Conservation (phyloP, 2,113 vertebrate species). For the Atherinomorus stipes region DNA sequence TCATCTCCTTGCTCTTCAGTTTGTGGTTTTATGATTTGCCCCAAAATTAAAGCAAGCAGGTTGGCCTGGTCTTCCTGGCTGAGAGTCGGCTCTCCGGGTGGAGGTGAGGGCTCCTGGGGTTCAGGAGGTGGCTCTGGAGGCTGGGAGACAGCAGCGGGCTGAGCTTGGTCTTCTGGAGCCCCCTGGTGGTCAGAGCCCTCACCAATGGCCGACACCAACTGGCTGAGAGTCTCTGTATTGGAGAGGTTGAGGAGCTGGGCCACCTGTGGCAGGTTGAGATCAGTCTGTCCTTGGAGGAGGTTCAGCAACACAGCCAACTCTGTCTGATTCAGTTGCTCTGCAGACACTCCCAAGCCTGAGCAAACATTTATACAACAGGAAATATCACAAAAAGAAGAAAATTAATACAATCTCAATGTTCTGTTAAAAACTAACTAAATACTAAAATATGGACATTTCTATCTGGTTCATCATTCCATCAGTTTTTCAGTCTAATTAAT, state of each 20-base stretch:
- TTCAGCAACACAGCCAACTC: slow-evolving; percentile 95
- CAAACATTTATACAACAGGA: slow-evolving; percentile 14
- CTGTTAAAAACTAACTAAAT: not conserved
- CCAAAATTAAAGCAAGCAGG: slow-evolving; percentile 92
- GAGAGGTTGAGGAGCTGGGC: slow-evolving; percentile 93
- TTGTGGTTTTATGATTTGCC: slow-evolving; percentile 95
- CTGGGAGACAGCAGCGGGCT: slow-evolving; percentile 70
- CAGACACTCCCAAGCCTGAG: slow-evolving; percentile 89
- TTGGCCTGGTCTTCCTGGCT: slow-evolving; percentile 93
- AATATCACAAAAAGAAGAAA: not conserved
- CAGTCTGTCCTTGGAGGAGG: slow-evolving; percentile 96
- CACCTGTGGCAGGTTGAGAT: slow-evolving; percentile 93
- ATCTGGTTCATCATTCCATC: not conserved
- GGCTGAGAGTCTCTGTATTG: slow-evolving; percentile 92
- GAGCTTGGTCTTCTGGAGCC: slow-evolving; percentile 77
- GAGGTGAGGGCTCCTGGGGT: slow-evolving; percentile 78
- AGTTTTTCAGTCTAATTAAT: too few relatives aligned
- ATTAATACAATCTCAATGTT: not conserved
- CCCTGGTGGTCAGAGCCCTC: slow-evolving; percentile 87
- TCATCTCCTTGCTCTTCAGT: slow-evolving; percentile 87
- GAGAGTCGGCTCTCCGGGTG: slow-evolving; percentile 66
- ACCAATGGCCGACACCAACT: slow-evolving; percentile 90
- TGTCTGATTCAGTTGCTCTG: slow-evolving; percentile 96
- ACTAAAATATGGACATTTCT: not conserved
- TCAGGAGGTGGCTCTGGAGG: slow-evolving; percentile 77